phyloP scores from a whole-genome alignment of 2,888 invertebrate genomes.

The Onchidella celtica region DNA sequence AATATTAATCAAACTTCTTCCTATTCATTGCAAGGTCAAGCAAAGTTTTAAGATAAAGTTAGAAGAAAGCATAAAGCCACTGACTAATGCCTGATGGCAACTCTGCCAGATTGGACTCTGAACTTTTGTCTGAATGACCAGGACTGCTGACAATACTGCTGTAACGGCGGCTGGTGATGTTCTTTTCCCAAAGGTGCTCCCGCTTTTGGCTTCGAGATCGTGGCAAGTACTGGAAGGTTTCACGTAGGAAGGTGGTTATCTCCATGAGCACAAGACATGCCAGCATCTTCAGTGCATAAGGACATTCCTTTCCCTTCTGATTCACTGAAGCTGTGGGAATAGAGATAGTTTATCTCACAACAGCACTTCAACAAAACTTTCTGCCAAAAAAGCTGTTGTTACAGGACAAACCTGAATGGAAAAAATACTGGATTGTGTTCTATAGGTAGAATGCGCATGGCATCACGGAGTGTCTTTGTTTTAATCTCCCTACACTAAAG shows the following conservation, averaged over 20 bases:
- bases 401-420: no score
- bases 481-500: no score
- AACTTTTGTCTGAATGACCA: slow-evolving; percentile 86
- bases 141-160: slow-evolving; percentile 97
- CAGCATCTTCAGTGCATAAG: slow-evolving; percentile 88
- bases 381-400: no score
- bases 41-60: no score
- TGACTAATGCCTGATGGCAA: slow-evolving; percentile 66
- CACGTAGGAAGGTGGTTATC: slow-evolving; percentile 97
- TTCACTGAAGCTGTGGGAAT: slow-evolving; percentile 76
- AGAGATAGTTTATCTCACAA: no score
- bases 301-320: slow-evolving; percentile 83
- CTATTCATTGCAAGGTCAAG: no score
- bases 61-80: neutral
- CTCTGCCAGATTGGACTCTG: slow-evolving; percentile 73
- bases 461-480: no score
- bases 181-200: slow-evolving; percentile 76
- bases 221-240: slow-evolving; percentile 91
- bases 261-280: slow-evolving; percentile 97
- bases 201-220: slow-evolving; percentile 76
- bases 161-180: slow-evolving; percentile 86
- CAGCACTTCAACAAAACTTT: no score
- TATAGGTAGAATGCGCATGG: no score
- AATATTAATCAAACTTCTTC: no score
- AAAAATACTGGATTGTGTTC: no score